A percentile compares a stretch with the other conserved stretches of the same genome.
phyloP scores from a whole-genome alignment of 2,113 vertebrate genomes.

The Nothocercus nigrocapillus region DNA sequence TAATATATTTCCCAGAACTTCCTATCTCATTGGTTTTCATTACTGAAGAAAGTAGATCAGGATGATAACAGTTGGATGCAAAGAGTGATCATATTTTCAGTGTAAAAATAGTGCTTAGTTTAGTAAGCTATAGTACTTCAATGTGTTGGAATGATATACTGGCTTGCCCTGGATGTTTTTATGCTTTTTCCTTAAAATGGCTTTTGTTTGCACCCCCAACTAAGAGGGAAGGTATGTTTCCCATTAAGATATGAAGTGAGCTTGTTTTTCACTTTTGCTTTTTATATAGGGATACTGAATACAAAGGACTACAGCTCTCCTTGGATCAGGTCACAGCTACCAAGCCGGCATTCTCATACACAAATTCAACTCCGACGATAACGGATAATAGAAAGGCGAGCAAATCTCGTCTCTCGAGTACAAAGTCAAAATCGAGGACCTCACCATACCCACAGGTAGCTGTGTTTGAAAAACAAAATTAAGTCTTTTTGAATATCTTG shows the following conservation, averaged over 20 bases:
- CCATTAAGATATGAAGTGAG: conserved; percentile 27
- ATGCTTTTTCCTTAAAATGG: not conserved
- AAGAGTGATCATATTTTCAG: conserved; percentile 6
- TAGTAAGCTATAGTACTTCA: not conserved
- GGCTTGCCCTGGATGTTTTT: not conserved
- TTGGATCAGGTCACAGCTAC: conserved; percentile 92
- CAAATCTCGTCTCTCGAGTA: conserved; percentile 84
- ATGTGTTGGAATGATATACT: not conserved
- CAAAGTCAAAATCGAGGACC: conserved; percentile 91
- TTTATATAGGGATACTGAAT: conserved; percentile 91
- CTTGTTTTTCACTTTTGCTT: conserved; percentile 62
- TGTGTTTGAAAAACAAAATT: not conserved
- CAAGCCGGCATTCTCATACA: conserved; percentile 88
- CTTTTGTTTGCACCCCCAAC: not conserved
- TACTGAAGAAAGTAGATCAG: conserved; percentile 18
- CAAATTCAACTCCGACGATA: conserved; percentile 82
- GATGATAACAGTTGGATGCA: conserved; percentile 26
- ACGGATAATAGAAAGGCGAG: conserved; percentile 85
- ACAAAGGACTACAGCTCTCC: conserved; percentile 96
- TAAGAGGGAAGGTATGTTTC: conserved; percentile 26
- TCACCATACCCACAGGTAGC: conserved; percentile 95
- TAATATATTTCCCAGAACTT: not conserved
- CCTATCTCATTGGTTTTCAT: conserved; percentile 9
- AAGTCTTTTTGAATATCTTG: not conserved
- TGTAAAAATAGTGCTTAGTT: conserved; percentile 1